Conservation (phyloP, 1,140 invertebrate genomes). For the Drosophila baimaii region DNA sequence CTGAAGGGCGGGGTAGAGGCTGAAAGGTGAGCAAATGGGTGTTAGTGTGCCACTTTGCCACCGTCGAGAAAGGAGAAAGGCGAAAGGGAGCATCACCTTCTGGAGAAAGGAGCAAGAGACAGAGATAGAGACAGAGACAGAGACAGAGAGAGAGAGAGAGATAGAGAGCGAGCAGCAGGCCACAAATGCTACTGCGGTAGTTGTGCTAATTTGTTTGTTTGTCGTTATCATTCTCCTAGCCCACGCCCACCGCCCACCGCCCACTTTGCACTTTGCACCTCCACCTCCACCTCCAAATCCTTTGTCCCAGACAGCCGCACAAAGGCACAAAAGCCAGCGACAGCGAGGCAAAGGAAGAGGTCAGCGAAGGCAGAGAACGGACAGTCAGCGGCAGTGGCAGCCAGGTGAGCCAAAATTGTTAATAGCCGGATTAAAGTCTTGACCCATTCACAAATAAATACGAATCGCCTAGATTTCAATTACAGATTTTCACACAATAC, state of each 20-base stretch:
- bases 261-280: constrained; percentile 10
- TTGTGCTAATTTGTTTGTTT: constrained; percentile 83
- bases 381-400: constrained; percentile 4
- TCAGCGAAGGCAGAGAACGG: constrained; percentile 21
- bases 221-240: constrained; percentile 72
- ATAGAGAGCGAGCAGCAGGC: constrained; percentile 21
- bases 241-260: neutral
- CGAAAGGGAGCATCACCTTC: constrained; percentile 47
- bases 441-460: constrained; percentile 22
- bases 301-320: constrained; percentile 60
- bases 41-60: constrained; percentile 65
- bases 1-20: constrained; percentile 24
- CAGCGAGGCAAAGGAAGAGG: constrained; percentile 30
- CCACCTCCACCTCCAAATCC: constrained; percentile 37
- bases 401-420: constrained; percentile 32
- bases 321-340: constrained; percentile 40
- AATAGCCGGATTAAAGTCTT: constrained; percentile 45
- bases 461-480: constrained; percentile 14
- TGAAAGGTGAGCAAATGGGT: constrained; percentile 67
- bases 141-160: neutral
- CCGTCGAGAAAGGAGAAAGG: neutral
- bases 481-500: constrained; percentile 10
- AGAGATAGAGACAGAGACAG: neutral
- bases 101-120: constrained; percentile 17
- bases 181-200: constrained; percentile 81